A percentile compares a stretch with the other conserved stretches of the same genome.
Conservation (phyloP, 2,113 vertebrate genomes). For the Acanthochromis polyacanthus region DNA sequence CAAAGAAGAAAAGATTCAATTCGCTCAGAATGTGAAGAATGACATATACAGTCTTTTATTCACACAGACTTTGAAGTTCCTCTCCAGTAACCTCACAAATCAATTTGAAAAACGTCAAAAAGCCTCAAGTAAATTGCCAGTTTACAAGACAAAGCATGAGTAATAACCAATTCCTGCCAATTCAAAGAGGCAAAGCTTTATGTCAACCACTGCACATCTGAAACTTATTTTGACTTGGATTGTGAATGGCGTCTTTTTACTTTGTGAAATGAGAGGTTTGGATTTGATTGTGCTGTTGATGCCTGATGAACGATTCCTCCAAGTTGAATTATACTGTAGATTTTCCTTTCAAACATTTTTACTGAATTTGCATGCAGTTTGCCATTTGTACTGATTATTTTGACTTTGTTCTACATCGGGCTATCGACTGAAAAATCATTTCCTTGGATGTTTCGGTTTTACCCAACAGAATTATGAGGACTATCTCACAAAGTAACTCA, state of each 20-base stretch:
- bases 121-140: constrained; percentile 34
- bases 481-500: background rate
- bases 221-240: constrained; percentile 18
- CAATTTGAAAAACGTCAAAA: constrained; percentile 48
- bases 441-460: background rate
- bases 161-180: constrained; percentile 44
- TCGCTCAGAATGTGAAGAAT: constrained; percentile 25
- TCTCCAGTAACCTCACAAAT: constrained; percentile 55
- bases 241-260: background rate
- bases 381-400: background rate
- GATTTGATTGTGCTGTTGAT: background rate
- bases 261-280: constrained; percentile 19
- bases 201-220: constrained; percentile 48
- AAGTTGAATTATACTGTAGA: background rate
- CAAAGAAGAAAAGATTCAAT: constrained; percentile 24
- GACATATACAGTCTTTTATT: constrained; percentile 43
- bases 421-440: background rate
- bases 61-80: constrained; percentile 43
- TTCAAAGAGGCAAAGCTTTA: constrained; percentile 26
- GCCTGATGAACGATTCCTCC: background rate
- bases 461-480: background rate
- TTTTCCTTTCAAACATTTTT: background rate
- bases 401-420: background rate
- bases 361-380: background rate
- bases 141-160: constrained; percentile 58